Evolutionary conservation across 2,797 vertebrate genomes (phyloP), one percentile per base, ranked within the genome.

Genomic region (Gymnoscopelus braueri): DNA sequence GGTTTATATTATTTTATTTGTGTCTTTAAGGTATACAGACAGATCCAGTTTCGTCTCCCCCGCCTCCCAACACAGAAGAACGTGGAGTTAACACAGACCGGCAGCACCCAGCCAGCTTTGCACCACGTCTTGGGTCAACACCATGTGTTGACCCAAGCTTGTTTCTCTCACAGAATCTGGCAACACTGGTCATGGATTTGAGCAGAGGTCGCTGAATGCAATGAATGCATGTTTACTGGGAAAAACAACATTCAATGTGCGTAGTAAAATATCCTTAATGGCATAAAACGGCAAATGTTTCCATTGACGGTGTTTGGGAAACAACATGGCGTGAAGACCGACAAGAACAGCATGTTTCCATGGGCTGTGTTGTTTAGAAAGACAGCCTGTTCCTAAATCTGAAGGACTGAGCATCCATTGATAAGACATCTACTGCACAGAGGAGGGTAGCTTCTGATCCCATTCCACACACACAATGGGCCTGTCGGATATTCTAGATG

Each of bases 401-500:
- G 39, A 48, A 60, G 6, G 57, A 39, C 32, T 44, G 39, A 61
- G 39, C 39, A 44, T 44, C 8, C 39, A 47, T 61, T 39, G 3
- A n/a, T 10, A 7, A 49, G 32, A 6, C 32, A 44, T 44, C 39
- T 10, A 9, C 39, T 9, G 39, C 9, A 44, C 39, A 44, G 2
- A 13, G 50, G n/a, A 5, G 50, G n/a, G 1, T 51, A 51, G 50
- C 4, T 4, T 51, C 50, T n/a, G 50, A 51, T 51, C n/a, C 9
- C 29, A 60, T 8, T 35, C 4, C 58, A 3, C 23, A 3, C 12
- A 12, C 73, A 70, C 4, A 78, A 99, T 99, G 98, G 94, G 96
- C 2, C 80, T 99, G 75, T 92, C 96, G 47, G 98, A 99, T 87
- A 95, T 98, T 3, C 14, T 99, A 68, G 88, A 93, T 57, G 82